These are phyloP conservation scores for Napeogenes inachia DNA, from an alignment of 2,888 invertebrate species.

Conservation along the genomic window DNA sequence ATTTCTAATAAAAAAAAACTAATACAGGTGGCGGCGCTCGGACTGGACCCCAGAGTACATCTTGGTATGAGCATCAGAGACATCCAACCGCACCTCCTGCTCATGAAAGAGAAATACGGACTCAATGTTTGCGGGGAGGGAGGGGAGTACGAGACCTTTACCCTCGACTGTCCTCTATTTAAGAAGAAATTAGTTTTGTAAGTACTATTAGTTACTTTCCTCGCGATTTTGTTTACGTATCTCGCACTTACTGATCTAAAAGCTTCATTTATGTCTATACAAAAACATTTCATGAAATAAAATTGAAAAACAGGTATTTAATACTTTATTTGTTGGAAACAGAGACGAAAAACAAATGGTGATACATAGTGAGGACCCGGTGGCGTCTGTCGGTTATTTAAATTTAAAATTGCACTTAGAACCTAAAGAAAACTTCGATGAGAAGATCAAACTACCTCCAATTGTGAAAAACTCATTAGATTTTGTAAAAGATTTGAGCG, in stretches of 20 bases:
- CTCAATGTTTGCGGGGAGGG: conserved; percentile 98
- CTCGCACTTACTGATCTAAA: too few species aligned
- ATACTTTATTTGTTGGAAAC: conserved; percentile 41
- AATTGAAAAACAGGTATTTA: neutral
- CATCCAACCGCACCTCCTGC: conserved; percentile 90
- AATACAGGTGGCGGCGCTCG: conserved; percentile 85
- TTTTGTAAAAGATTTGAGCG: conserved; percentile 79
- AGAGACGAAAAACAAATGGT: conserved; percentile 92
- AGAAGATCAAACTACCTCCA: conserved; percentile 59
- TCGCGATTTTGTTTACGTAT: too few species aligned
- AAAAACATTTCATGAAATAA: neutral
- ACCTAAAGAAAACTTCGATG: conserved; percentile 73
- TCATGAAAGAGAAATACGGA: conserved; percentile 95
- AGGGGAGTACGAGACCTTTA: conserved; percentile 99
- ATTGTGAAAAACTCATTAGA: conserved; percentile 78
- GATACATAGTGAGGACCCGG: conserved; percentile 92
- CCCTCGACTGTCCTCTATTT: conserved; percentile 97
- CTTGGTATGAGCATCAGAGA: conserved; percentile 90
- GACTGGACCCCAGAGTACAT: conserved; percentile 90
- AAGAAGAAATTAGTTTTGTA: conserved; percentile 92
- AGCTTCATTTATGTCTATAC: neutral
- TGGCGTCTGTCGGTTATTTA: conserved; percentile 96
- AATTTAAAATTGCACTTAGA: conserved; percentile 91
- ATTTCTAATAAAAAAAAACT: too few species aligned
- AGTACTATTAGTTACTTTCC: conserved; percentile 61